Evolutionary conservation across 2,888 invertebrate species (phyloP), one percentile per base, ranked within the genome.

Genomic region (Orthosia gothica): DNA sequence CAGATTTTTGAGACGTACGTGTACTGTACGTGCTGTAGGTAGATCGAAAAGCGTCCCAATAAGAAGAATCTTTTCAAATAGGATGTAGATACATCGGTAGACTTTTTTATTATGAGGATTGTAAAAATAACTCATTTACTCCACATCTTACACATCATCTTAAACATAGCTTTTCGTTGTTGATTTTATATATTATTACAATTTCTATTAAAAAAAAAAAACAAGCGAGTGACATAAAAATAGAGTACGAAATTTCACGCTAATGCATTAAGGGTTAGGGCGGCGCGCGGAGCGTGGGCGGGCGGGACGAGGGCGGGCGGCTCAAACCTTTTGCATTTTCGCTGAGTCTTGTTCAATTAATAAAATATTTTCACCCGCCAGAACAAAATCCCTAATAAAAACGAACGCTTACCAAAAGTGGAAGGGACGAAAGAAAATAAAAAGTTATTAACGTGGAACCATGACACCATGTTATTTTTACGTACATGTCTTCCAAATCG

Each of bases 341-440:
- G 85, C 90, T 89, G 89, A 89, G 87, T 89, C 88, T 79, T 79
- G 82, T 82, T 88, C 89, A 87, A 89, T 89, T 90, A 90, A 87
- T 87, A 81, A 88, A 88, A 89, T 88, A 88, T 88, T 87, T 87
- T 80, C 70, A 80, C 74, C 54, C 74, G 63, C 78, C 70, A 70
- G 68, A 83, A 79, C 70, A 79, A 83, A 81, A 74, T 81, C 57
- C 16, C 32, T 75, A 71, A 75, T 79, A 74, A 83, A 79, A 74
- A 80, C 62, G 54, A 82, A 65, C 62, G 52, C 50, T 50, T 23
- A 16, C 23, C 67, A 55, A 59, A 78, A 68, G 47, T 63, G 61
- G 20, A 80, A 57, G 61, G 59, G 57, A 16, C n/a, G n/a, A 23
- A 55, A n/a, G 11, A 15, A 57, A 65, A 63, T 63, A 67, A 65